phyloP scores from a whole-genome alignment of 30 jellyfish, hydroid and myxozoan species.

The Hydractinia echinata region DNA sequence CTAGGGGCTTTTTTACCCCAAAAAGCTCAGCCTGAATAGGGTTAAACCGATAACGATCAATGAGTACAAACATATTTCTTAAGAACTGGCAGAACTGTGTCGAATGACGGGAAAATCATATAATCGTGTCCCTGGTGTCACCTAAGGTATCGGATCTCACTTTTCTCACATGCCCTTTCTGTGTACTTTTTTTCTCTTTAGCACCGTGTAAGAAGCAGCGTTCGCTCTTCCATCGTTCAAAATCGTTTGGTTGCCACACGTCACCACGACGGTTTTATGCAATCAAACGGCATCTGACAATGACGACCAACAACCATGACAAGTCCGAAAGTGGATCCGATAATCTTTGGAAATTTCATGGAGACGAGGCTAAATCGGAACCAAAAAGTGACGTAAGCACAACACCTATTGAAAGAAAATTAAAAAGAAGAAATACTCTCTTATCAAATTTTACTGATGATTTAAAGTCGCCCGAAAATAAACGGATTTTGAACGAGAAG shows the following conservation, averaged over 20 bases:
- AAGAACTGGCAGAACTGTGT: no score
- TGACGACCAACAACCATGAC: conserved; percentile 1
- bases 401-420: neutral
- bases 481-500: neutral
- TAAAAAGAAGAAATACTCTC: neutral
- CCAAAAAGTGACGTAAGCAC: neutral
- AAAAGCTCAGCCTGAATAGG: no score
- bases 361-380: neutral
- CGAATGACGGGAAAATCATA: no score
- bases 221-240: conserved; percentile 11
- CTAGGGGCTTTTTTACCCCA: no score
- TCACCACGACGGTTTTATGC: conserved; percentile 36
- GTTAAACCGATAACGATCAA: no score
- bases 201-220: conserved; percentile 6
- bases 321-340: no score
- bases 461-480: neutral
- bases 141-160: neutral
- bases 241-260: conserved; percentile 32
- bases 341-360: no score
- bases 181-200: neutral
- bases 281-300: conserved; percentile 18
- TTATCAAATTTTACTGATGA: conserved; percentile 28
- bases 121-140: neutral
- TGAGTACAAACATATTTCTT: no score
- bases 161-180: neutral